phyloP scores from a whole-genome alignment of 2,888 invertebrate species.

The Pecten maximus region DNA sequence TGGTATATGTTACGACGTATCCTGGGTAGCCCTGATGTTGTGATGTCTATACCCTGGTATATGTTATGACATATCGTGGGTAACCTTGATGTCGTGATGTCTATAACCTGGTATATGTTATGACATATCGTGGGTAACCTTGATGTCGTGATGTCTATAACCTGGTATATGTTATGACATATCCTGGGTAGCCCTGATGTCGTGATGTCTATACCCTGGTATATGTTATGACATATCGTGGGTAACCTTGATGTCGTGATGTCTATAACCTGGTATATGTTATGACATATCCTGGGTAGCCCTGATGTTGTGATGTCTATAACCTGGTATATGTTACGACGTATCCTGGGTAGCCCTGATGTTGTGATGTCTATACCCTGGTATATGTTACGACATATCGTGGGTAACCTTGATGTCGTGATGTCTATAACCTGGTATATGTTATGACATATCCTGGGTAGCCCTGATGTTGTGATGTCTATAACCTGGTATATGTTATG shows the following conservation, averaged over 20 bases:
- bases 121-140: too few species aligned
- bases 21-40: too few species aligned
- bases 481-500: constrained; percentile 64
- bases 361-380: neutral
- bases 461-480: constrained; percentile 9
- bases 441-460: constrained; percentile 66
- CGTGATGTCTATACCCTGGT: too few species aligned
- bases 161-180: neutral
- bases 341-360: neutral
- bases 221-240: neutral
- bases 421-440: constrained; percentile 44
- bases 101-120: too few species aligned
- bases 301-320: neutral
- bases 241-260: neutral
- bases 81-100: too few species aligned
- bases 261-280: neutral
- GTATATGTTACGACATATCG: neutral
- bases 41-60: too few species aligned
- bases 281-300: neutral
- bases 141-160: too few species aligned
- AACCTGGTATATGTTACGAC: neutral
- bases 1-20: too few species aligned
- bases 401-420: neutral
- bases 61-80: too few species aligned
- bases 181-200: neutral